Base-by-base conservation (phyloP, 2,888 invertebrate species). In the Acrocyrtus sp. region DNA sequence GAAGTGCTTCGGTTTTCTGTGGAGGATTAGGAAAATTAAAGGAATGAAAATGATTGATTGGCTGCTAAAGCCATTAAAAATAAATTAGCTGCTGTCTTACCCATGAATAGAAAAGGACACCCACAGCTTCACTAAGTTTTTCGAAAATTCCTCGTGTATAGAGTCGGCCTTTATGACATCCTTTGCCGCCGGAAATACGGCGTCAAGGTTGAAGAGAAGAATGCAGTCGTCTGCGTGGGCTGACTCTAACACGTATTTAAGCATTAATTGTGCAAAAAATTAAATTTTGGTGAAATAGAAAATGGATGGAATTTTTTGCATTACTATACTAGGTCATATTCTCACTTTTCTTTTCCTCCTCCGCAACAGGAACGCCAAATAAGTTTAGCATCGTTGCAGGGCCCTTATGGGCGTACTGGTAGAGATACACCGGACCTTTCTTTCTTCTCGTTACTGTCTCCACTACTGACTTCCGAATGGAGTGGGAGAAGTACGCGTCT, bases 81-180 rank as follows among this genome's bases (percentile, higher is more conserved):
- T 12, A 34, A 34, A 34, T 34, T 34, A 5, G 34, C 12, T 34
- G 34, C 5, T 41, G 6, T n/a, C 22, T 39, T 58, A 67, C 68
- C 68, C 68, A 21, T 61, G 39, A 26, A 48, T 29, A 5, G 68
- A 60, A 47, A 69, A 69, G 3, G 68, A 47, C 21, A 24, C 19
- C 68, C 68, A 69, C 17, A 69, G 61, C 4, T 50, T 48, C 29
- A 61, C 26, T 2, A 69, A 48, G 24, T 69, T 69, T 19, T 69
- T 69, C 1, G 67, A 67, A 27, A 67, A 67, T 22, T 29, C 48
- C 21, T 67, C 58, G 26, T 67, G 22, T 17, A 50, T 39, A 10
- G 66, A 48, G 27, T 57, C 66, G 17, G 27, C 15, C 26, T 65
- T 26, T 2, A 62, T 62, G 1, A 22, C 6, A 10, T 12, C 34